phyloP scores from a whole-genome alignment of 2,797 vertebrate genomes.

The Prionace glauca region DNA sequence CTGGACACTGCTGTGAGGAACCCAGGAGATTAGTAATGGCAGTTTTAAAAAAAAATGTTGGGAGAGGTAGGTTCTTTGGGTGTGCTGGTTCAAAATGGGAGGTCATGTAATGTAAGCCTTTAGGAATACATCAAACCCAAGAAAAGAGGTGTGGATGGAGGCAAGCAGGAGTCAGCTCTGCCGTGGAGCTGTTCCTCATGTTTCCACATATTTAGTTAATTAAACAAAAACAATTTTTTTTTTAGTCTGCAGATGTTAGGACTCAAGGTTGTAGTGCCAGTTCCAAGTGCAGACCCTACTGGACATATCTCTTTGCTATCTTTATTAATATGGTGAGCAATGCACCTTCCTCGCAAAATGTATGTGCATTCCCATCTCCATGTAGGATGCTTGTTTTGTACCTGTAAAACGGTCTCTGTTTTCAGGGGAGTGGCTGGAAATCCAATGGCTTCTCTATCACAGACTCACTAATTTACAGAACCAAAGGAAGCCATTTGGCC shows the following conservation, averaged over 20 bases:
- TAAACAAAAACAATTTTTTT: too few relatives aligned
- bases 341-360: neutral
- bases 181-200: neutral
- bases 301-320: too few relatives aligned
- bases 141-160: neutral
- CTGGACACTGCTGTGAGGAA: neutral
- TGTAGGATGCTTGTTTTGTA: neutral
- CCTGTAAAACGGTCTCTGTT: conserved; percentile 12
- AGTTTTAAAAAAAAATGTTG: neutral
- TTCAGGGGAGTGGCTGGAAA: conserved; percentile 16
- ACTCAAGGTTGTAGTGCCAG: neutral
- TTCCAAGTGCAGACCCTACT: neutral
- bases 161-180: neutral
- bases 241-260: neutral
- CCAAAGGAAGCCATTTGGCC: too few relatives aligned
- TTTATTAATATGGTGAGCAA: neutral
- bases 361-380: neutral
- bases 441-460: neutral
- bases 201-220: neutral
- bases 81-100: neutral
- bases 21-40: neutral
- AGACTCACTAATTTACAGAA: too few relatives aligned
- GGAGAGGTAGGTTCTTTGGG: neutral
- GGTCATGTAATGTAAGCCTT: neutral
- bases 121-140: conserved; percentile 37